Conservation (phyloP, 2,888 invertebrate species). For the Tetropium fuscum region DNA sequence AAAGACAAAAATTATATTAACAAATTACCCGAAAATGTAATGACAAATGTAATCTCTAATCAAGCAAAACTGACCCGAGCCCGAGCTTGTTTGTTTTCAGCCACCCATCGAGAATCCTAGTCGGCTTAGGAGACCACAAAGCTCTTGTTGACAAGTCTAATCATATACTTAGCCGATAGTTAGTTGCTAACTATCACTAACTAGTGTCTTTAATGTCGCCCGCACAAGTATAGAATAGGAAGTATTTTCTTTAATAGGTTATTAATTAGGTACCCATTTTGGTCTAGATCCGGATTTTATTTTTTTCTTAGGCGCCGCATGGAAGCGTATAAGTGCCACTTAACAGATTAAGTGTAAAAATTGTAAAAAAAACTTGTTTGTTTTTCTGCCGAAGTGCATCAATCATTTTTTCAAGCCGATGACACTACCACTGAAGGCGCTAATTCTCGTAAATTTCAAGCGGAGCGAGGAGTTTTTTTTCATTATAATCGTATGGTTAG, state of each 20-base stretch:
- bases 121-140: constrained; percentile 12
- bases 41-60: constrained; percentile 45
- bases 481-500: no score
- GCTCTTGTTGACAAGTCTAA: constrained; percentile 26
- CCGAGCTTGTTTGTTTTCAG: constrained; percentile 28
- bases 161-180: constrained; percentile 45
- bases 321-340: not conserved
- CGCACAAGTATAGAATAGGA: constrained; percentile 25
- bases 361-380: not conserved
- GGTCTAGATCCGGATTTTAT: constrained; percentile 2
- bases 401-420: not conserved
- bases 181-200: constrained; percentile 38
- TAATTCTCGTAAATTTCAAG: no score
- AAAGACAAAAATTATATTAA: constrained; percentile 39
- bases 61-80: constrained; percentile 33
- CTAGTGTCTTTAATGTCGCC: constrained; percentile 28
- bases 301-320: not conserved
- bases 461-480: no score
- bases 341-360: constrained; percentile 8
- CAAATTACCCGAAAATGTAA: constrained; percentile 44
- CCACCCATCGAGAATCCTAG: constrained; percentile 31
- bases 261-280: constrained; percentile 1
- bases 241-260: not conserved
- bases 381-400: not conserved
- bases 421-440: not conserved